These are phyloP conservation scores for Lindbergichthys nudifrons DNA, from an alignment of 2,797 vertebrate genomes.

Conservation along the genomic window DNA sequence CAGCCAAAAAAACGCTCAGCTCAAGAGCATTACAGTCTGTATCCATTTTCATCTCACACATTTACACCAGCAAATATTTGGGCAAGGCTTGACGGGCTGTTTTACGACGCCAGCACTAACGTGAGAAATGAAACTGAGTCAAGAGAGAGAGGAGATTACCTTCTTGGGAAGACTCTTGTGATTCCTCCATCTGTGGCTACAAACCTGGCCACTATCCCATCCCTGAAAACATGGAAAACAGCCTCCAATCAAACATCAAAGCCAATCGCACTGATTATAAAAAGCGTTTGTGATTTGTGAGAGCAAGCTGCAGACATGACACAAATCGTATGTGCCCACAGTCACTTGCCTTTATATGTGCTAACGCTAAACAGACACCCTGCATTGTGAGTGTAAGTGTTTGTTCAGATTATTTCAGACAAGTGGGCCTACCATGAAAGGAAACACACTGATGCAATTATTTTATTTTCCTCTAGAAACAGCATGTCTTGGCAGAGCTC, in stretches of 20 bases:
- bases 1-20: constrained; percentile 48
- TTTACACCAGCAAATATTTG: constrained; percentile 51
- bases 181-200: constrained; percentile 98
- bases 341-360: constrained; percentile 49
- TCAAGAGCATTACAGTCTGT: constrained; percentile 54
- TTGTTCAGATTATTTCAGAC: constrained; percentile 57
- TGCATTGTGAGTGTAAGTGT: constrained; percentile 34
- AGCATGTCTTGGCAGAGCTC: constrained; percentile 53
- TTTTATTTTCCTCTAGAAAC: constrained; percentile 53
- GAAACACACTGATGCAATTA: constrained; percentile 60
- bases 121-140: constrained; percentile 30
- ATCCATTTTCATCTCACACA: constrained; percentile 67
- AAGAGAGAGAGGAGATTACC: constrained; percentile 80
- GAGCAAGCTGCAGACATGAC: constrained; percentile 36
- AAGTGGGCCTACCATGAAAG: constrained; percentile 59
- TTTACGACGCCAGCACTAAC: constrained; percentile 18
- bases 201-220: constrained; percentile 92
- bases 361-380: constrained; percentile 67
- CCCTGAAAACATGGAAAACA: constrained; percentile 80
- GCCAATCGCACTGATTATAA: constrained; percentile 23
- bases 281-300: constrained; percentile 29
- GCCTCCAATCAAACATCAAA: constrained; percentile 52
- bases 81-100: background rate
- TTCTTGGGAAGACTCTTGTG: constrained; percentile 95
- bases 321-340: constrained; percentile 43